These are phyloP conservation scores for Tautogolabrus adspersus DNA, from an alignment of 2,113 vertebrate species.

Conservation along the genomic window DNA sequence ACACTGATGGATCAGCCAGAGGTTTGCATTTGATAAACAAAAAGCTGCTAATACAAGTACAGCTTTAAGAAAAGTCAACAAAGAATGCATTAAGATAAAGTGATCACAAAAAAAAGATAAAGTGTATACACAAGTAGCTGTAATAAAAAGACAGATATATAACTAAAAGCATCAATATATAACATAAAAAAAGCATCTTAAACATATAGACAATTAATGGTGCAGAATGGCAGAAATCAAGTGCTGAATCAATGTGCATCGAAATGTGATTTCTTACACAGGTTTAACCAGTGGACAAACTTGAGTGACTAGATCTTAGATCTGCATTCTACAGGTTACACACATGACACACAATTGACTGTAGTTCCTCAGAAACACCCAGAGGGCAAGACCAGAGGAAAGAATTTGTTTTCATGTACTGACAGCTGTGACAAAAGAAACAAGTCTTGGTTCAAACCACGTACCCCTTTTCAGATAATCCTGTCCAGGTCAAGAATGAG, in stretches of 20 bases:
- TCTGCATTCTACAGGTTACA: not conserved
- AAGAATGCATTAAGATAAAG: too few species aligned
- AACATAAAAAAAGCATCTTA: too few species aligned
- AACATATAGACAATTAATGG: not conserved
- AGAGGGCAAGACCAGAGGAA: not conserved
- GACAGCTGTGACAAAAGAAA: constrained; percentile 7
- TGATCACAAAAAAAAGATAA: too few species aligned
- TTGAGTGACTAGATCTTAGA: not conserved
- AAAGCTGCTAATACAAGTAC: too few species aligned
- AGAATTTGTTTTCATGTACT: not conserved
- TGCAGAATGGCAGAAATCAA: not conserved
- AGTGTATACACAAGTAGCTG: not conserved
- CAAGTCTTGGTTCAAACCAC: not conserved
- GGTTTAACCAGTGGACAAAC: not conserved
- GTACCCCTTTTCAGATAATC: not conserved
- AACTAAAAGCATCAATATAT: not conserved
- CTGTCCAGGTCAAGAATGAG: not conserved
- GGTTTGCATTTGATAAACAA: too few species aligned
- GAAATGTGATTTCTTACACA: not conserved
- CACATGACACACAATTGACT: not conserved
- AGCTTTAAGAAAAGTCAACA: too few species aligned
- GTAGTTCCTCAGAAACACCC: not conserved
- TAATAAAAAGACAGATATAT: not conserved
- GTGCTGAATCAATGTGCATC: not conserved
- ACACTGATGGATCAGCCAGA: not conserved